Evolutionary conservation across 2,797 vertebrate species (phyloP), one percentile per base, ranked within the genome.

Genomic region (Oreochromis grahami): DNA sequence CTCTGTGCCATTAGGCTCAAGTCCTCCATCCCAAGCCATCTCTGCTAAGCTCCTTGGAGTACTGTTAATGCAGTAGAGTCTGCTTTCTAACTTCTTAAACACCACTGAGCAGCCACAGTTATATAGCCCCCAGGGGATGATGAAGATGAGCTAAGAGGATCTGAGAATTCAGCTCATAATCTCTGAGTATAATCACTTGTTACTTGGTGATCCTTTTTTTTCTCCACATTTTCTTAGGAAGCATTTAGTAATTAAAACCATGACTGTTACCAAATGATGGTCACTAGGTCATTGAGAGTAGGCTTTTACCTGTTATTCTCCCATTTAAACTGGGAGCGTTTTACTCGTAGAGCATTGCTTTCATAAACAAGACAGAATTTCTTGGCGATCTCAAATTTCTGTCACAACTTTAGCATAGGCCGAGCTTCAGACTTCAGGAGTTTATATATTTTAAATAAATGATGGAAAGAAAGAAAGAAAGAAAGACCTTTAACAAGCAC

Each of bases 1-100:
- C 82, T 97, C 96, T 5, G 96, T 97, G 89, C 96, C 96, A 9
- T 97, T 97, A 19, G 86, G 55, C 94, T 96, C 88, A 2, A 80
- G 10, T 83, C 89, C 91, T 76, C 85, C 83, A 0, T 89, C 89
- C 91, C 91, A 92, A 8, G 1, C 96, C 86, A 94, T 89, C 84
- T 3, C 90, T 45, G 32, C 32, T 70, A 70, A 70, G 65, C 38
- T 10, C 43, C 65, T 43, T 70, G 38, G 72, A 90, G 72, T 19
- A 36, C 55, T 34, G 81, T 79, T 51, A 29, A 43, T 79, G 72
- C 51, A 84, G 82, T 63, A 74, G n/a, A 10, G 24, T 87, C 80
- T 76, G 52, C 50, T 87, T 55, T 83, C 43, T 58, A 77, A 3
- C 29, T 58, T 86, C 38, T 85, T 53, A 13, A 17, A 76, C 77